Evolutionary conservation across 2,888 invertebrate genomes (phyloP).

Genomic region (Callyntrura guangdongensis): DNA sequence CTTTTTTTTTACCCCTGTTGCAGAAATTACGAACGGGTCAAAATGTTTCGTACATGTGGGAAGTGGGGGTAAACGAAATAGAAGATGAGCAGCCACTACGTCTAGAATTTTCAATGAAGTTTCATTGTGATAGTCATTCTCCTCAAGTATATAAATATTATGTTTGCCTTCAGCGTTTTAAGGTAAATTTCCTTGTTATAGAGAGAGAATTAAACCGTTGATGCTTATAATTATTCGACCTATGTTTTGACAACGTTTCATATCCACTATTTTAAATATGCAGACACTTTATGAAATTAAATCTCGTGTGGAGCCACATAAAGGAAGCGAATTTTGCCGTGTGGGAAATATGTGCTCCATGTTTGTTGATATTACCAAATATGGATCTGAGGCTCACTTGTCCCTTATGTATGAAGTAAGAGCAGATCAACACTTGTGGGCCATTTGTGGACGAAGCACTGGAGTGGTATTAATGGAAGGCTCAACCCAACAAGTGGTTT

Average conservation of each 20-base stretch:
- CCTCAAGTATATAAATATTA: constrained; percentile 83
- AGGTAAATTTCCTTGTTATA: constrained; percentile 70
- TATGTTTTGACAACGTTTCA: no score
- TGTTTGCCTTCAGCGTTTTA: constrained; percentile 83
- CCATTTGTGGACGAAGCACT: constrained; percentile 95
- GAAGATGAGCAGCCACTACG: constrained; percentile 85
- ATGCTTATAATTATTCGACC: neutral
- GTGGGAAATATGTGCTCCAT: constrained; percentile 92
- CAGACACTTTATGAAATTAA: constrained; percentile 93
- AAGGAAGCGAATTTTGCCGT: constrained; percentile 94
- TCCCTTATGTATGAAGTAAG: constrained; percentile 97
- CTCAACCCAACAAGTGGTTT: constrained; percentile 90
- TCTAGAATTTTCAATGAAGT: constrained; percentile 83
- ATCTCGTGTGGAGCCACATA: constrained; percentile 92
- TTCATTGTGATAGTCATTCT: constrained; percentile 68
- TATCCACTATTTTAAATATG: constrained; percentile 82
- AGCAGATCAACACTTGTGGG: constrained; percentile 97
- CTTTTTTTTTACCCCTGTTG: constrained; percentile 52
- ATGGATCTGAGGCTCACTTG: constrained; percentile 86
- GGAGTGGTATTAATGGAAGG: constrained; percentile 92
- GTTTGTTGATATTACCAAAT: constrained; percentile 85
- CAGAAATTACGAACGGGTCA: constrained; percentile 91
- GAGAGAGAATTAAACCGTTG: neutral
- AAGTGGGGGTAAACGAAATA: constrained; percentile 88
- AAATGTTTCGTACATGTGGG: constrained; percentile 94